Percentiles rank a stretch among this genome's conserved stretches.
Evolutionary conservation across 35 echinoderm and acorn worm genomes (phyloP).

Genomic region (Holothuria glaberrima): DNA sequence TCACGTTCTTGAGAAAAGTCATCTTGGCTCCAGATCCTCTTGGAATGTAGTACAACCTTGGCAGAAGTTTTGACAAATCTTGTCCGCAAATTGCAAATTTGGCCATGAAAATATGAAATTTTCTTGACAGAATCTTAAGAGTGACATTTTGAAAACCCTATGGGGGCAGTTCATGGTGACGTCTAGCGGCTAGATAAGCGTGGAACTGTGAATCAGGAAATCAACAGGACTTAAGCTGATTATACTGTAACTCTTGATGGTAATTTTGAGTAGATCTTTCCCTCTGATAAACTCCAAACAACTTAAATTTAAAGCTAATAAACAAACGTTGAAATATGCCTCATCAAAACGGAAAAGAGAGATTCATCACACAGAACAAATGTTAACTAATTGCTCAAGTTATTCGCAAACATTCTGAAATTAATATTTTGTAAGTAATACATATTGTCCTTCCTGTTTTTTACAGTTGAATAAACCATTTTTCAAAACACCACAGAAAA

Average conservation of each 20-base stretch:
- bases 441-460: too few species aligned
- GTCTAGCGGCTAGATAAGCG: neutral
- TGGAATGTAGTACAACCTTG: conserved; percentile 44
- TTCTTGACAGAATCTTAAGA: conserved; percentile 50
- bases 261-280: neutral
- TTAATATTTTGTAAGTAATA: too few species aligned
- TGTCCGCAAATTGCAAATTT: conserved; percentile 47
- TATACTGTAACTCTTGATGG: neutral
- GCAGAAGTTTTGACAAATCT: conserved; percentile 28
- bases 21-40: conserved; percentile 39
- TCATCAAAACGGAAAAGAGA: too few species aligned
- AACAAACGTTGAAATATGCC: too few species aligned
- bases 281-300: neutral
- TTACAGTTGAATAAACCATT: too few species aligned
- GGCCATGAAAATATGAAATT: conserved; percentile 53
- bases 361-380: too few species aligned
- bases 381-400: too few species aligned
- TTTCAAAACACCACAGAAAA: too few species aligned
- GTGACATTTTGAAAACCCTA: conserved; percentile 52
- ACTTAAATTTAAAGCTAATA: too few species aligned
- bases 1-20: conserved; percentile 40
- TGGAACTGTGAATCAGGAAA: neutral
- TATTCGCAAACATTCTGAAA: too few species aligned
- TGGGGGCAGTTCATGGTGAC: conserved; percentile 44
- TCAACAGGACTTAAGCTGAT: conserved; percentile 1